Evolutionary conservation across 2,888 invertebrate species (phyloP).

Genomic region (Nomada ruficornis): DNA sequence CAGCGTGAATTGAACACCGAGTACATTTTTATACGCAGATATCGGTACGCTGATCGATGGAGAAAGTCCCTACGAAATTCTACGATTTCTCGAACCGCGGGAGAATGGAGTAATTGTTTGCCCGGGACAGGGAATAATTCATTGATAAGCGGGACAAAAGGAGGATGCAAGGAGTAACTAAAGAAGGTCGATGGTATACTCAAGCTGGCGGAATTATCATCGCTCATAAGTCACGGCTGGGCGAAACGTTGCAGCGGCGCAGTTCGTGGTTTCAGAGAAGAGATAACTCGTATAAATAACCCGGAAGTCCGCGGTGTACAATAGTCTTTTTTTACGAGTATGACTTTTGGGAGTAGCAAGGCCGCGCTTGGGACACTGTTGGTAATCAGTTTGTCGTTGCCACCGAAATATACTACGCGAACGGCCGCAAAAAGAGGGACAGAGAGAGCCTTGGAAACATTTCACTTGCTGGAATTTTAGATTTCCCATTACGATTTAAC

Average conservation of each 20-base stretch:
- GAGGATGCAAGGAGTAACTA: conserved; percentile 5
- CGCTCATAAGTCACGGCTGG: conserved; percentile 68
- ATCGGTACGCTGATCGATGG: no score
- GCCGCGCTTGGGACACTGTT: conserved; percentile 71
- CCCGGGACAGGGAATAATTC: conserved; percentile 41
- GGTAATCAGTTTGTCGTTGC: conserved; percentile 73
- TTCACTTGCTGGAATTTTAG: conserved; percentile 39
- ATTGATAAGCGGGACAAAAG: conserved; percentile 56
- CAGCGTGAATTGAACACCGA: no score
- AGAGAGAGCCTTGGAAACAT: neutral
- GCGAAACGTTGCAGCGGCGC: conserved; percentile 61
- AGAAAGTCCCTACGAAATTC: neutral
- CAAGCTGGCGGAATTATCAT: conserved; percentile 71
- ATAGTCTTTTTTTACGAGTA: conserved; percentile 73
- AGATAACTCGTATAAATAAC: conserved; percentile 74
- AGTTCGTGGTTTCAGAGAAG: conserved; percentile 69
- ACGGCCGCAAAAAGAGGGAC: neutral
- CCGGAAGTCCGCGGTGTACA: conserved; percentile 74
- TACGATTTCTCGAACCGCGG: neutral
- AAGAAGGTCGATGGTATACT: conserved; percentile 27
- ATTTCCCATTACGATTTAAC: conserved; percentile 35
- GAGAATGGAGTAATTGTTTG: conserved; percentile 11
- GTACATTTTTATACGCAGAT: no score
- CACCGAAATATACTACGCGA: conserved; percentile 61
- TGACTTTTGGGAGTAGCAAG: conserved; percentile 74